Evolutionary conservation across 2,797 vertebrate genomes (phyloP).

Genomic region (Xenentodon cancila): DNA sequence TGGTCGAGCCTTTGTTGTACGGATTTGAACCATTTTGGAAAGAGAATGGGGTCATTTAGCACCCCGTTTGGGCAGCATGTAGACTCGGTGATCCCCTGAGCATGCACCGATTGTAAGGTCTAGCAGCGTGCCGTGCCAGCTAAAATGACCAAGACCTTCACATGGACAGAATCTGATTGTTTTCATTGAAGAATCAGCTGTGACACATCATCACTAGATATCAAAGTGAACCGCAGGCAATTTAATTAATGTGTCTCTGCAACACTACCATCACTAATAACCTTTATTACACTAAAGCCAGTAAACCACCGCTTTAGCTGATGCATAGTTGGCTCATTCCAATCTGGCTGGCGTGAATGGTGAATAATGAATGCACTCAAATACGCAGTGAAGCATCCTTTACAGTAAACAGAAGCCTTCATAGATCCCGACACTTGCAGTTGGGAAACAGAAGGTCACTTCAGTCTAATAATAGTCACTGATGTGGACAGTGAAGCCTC

Average conservation of each 20-base stretch:
- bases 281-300: conserved; percentile 25
- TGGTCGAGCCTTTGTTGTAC: neutral
- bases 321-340: conserved; percentile 35
- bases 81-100: too few species aligned
- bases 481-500: conserved; percentile 64
- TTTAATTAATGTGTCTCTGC: conserved; percentile 11
- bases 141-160: neutral
- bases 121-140: too few species aligned
- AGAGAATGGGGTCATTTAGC: too few species aligned
- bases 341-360: conserved; percentile 11
- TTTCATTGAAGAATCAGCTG: neutral
- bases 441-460: conserved; percentile 55
- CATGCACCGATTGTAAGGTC: too few species aligned
- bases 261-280: conserved; percentile 1
- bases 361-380: conserved; percentile 26
- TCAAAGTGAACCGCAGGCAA: conserved; percentile 10
- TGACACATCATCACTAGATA: conserved; percentile 1
- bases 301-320: conserved; percentile 23
- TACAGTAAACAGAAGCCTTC: conserved; percentile 45
- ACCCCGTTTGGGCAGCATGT: too few species aligned
- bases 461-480: conserved; percentile 70
- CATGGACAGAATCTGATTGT: neutral
- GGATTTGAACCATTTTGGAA: too few species aligned
- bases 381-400: conserved; percentile 31
- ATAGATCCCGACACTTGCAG: conserved; percentile 18